Base-by-base conservation (phyloP, 2,797 vertebrate species). In the Acanthurus lineatus region DNA sequence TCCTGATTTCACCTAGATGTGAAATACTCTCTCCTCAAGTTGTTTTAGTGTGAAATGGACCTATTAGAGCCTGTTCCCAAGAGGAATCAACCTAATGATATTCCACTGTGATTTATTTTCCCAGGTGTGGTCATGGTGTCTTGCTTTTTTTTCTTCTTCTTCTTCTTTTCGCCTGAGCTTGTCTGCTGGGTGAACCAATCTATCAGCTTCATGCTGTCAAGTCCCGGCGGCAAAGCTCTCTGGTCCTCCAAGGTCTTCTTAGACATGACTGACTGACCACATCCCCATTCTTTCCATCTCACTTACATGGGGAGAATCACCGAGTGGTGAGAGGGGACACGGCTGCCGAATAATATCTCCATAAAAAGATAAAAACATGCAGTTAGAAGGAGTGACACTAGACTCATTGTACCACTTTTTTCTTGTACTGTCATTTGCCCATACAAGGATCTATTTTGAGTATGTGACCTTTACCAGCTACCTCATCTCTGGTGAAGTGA, bases 251-350 rank as follows among this genome's bases (percentile, higher is more conserved):
- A 94, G 90, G 92, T 92, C 92, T 92, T 91, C 94, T 93, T 93
- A 92, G 93, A 92, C 90, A 94, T 92, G 92, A 94, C 86, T 93
- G 92, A 93, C 89, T 90, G 91, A 90, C 87, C 91, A 91, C 83
- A 88, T 92, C 86, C 86, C 80, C 85, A 75, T 84, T 87, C 84
- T 86, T 89, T 91, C 90, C 88, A 83, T 93, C 92, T 90, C 86
- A 91, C 91, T 92, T 86, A 84, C 89, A 87, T 85, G 82, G 81
- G 82, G 72, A 88, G 83, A 73, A 74, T 76, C 77, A 60, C 67
- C 57, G 89, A 89, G 84, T 84, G 81, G 91, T 88, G 88, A 87
- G 75, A 87, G 63, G 79, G 77, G 85, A 87, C 74, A 52, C 51
- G 77, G 66, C 56, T 71, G 79, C 86, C 71, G 86, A 85, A 89